Evolutionary conservation across 2,888 invertebrate genomes (phyloP), one percentile per base, ranked within the genome.

Genomic region (Parnassius orleans): DNA sequence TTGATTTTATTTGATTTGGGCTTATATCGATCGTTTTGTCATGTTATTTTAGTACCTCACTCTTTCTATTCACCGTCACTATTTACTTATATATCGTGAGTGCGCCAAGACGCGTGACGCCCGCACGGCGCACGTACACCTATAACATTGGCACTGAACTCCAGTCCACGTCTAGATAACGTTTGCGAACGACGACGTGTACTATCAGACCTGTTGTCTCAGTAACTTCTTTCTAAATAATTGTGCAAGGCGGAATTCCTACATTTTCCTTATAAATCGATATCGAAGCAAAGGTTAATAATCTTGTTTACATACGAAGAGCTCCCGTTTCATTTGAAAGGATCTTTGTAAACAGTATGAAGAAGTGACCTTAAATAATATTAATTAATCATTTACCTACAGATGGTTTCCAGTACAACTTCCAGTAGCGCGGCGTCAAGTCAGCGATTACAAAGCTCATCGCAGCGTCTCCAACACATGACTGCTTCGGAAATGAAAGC

Each of bases 401-500:
- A 72, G 72, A 74, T 92, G 92, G 91, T 91, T 63, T 91, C 93
- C 72, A 94, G 93, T 78, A 92, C 92, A 57, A 93, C 93, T 65
- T 92, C 92, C 60, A 93, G 92, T 79, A 93, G 93, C 73, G 93
- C 92, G 70, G 90, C 93, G 70, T 92, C 93, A 65, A 93, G 87
- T 83, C 93, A 89, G 90, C 93, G 88, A 82, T 90, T 82, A 83
- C 93, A 93, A 84, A 91, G 93, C 86, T 93, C 89, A 75, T 92
- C 93, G 69, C 93, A 93, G 73, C 89, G 93, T 53, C 80, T 90
- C 50, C 90, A 90, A 69, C 90, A 91, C 76, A 86, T 90, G 81
- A 89, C 93, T 61, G 92, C 93, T 68, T 94, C 95, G 76, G 96
- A 96, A 92, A 94, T 95, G 93, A 96, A 96, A 89, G 95, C 96